Conservation (phyloP, 2,113 vertebrate species). For the Corvus hawaiiensis region DNA sequence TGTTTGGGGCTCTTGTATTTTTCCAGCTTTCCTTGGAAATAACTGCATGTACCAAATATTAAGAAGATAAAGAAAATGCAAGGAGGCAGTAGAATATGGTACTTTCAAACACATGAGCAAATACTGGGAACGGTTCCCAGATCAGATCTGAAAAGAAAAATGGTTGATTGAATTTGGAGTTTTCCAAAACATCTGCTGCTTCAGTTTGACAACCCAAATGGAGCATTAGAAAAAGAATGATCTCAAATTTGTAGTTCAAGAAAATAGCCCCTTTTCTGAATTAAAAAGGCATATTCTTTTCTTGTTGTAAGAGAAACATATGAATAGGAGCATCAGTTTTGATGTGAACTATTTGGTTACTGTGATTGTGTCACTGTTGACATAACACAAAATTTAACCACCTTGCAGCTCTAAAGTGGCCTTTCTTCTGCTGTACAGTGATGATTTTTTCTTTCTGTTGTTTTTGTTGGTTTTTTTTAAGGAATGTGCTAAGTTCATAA, state of each 20-base stretch:
- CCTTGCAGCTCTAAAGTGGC: not conserved
- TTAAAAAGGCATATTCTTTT: not conserved
- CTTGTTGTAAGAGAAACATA: not conserved
- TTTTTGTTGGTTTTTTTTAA: fast-evolving
- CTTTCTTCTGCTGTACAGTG: not conserved
- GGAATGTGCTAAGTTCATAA: not conserved
- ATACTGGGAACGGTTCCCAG: not conserved
- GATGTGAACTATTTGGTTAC: not conserved
- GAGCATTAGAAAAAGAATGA: not conserved
- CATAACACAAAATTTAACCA: not conserved
- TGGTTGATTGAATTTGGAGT: not conserved
- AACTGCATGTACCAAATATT: not conserved
- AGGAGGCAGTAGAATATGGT: not conserved
- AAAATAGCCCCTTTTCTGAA: not conserved
- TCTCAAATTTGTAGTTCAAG: not conserved
- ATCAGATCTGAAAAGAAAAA: not conserved
- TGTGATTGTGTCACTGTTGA: not conserved
- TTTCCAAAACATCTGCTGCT: not conserved
- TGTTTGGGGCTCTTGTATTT: not conserved
- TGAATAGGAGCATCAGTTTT: not conserved
- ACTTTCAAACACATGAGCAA: not conserved
- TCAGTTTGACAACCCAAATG: not conserved
- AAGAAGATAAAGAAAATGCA: not conserved
- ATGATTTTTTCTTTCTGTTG: not conserved
- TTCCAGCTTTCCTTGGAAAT: not conserved